Evolutionary conservation across 92 coral and sea anemone species (phyloP), one percentile per base, ranked within the genome.

Genomic region (Ricordea florida): DNA sequence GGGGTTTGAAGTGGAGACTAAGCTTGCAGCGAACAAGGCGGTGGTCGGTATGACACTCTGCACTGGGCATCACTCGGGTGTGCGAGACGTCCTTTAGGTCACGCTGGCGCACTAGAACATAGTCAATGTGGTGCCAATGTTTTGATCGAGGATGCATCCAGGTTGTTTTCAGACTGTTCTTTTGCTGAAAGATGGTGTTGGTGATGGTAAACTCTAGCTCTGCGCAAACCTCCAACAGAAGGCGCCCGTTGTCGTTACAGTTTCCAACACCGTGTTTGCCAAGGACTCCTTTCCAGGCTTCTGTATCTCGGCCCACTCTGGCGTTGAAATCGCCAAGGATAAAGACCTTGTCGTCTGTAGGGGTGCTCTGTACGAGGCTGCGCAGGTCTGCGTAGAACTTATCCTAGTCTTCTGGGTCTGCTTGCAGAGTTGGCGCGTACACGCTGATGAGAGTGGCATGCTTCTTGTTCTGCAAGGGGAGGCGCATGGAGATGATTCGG

Each of bases 371-470:
- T 34, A 78, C 50, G 21, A 38, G 40, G 6, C 16, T 64, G 35
- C 49, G 23, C 14, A 77, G 62, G 9, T 66, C 25, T 30, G 36
- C 67, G 27, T 78, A 66, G 64, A 79, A 67, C 28, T 26, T 30
- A 7, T 79, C 78, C 38, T 79, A 56, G 45, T 56, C 85, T 0
- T 69, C 78, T 21, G 78, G 30, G 15, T 59, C 29, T 5, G 41
- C 22, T n/a, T n/a, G n/a, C 74, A 66, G 58, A 1, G 85, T 67
- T 13, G 85, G 77, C 25, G 85, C 85, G 27, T 78, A 78, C 15
- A 30, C 77, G 27, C 69, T 66, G 14, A 55, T 24, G 41, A 78
- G 52, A 35, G 73, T 64, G 29, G 44, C 74, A 33, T 14, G 25
- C 9, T 40, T 34, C 21, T 45, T 63, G 48, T 52, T 62, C 10